Evolutionary conservation across 2,888 invertebrate species (phyloP), one percentile per base, ranked within the genome.

Genomic region (Pristionchus exspectatus): DNA sequence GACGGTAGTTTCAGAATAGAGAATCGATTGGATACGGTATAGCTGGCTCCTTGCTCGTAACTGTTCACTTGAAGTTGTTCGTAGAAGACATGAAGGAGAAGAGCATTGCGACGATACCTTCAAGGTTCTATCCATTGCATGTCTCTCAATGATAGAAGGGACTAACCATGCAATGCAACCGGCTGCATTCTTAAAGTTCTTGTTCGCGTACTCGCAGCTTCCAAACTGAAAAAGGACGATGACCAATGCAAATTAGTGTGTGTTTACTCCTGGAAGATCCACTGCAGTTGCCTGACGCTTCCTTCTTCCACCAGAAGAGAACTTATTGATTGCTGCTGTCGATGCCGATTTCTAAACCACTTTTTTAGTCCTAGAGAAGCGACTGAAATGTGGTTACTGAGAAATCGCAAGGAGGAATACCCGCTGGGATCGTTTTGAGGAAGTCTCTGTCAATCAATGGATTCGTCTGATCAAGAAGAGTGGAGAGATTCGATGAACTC

Each of bases 161-260:
- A 27, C n/a, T 33, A 33, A 85, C 84, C 84, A 85, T 33, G 21
- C 33, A 9, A 85, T 85, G 59, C 84, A 85, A 1, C 59, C 59
- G 2, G 27, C 59, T 0, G 84, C 84, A 5, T 38, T 59, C 33
- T 85, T 85, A 59, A 85, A 85, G 59, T 85, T 85, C 59, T 21
- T 85, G 33, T 85, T 85, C 30, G 84, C 84, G 24, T 85, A 85
- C 16, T 85, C 84, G 84, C 84, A 85, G 27, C 84, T 85, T 14
- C 84, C 84, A 24, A 50, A 85, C 84, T 85, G 84, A 30, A 27
- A 30, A 59, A 1, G 21, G 30, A 56, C 0, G 14, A 24, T 54
- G 83, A 54, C 0, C 2, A n/a, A 18, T 9, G 33, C 1, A 74
- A 69, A 69, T 30, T 54, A 10, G 44, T 50, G 38, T 21, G 56